Evolutionary conservation across 2,888 invertebrate species (phyloP), one percentile per base, ranked within the genome.

Genomic region (Cenopis cana): DNA sequence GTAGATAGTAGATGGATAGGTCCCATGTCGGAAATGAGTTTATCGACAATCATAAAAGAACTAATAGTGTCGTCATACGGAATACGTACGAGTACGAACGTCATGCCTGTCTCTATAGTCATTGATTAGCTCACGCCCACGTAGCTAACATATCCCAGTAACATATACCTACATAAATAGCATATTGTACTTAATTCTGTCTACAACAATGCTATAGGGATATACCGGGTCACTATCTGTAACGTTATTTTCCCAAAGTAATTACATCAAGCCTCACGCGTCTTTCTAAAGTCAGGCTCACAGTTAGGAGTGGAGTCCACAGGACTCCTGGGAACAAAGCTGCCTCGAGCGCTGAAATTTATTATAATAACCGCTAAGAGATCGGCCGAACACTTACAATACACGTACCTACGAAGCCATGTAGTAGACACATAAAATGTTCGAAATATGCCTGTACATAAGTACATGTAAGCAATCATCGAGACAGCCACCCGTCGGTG

Each of bases 341-440:
- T 36, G 49, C 49, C 49, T n/a, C 38, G 50, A 29, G 38, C 55
- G 49, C 49, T 56, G n/a, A 56, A 50, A 55, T 55, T 56, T 38
- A 55, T 61, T 55, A 61, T 61, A 55, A 61, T 61, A 55, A 55
- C 36, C 41, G 61, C 74, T 55, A 71, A 72, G 64, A 71, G 56
- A 67, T 46, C 54, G 2, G 52, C 2, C 60, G 33, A 17, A 62
- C 41, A 64, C 68, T 57, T 67, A 38, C 10, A 62, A 72, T 68
- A 62, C 18, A 68, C 59, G 38, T 49, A 24, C 24, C 24, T 4
- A 60, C 52, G 36, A 38, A 20, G 36, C 75, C 72, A 8, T 33
- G 33, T 14, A 14, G 41, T 41, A 46, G 9, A 33, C 33, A 33
- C 20, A 20, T 64, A 64, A 33, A 50, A 36, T 18, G 36, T 38